Base-by-base conservation (phyloP, 2,797 vertebrate genomes). In the Dermochelys coriacea region DNA sequence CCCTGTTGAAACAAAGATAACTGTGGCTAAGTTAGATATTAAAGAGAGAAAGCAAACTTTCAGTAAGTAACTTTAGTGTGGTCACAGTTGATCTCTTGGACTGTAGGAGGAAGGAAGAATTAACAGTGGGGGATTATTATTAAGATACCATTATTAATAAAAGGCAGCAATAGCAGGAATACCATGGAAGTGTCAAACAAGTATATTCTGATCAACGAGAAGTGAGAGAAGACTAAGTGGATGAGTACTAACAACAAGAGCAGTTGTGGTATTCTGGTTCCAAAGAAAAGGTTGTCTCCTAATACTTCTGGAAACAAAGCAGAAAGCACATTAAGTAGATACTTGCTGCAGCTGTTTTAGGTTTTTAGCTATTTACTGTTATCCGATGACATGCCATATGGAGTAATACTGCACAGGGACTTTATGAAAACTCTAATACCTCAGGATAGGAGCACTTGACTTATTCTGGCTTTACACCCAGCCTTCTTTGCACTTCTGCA, bases 161-260 rank as follows among this genome's bases (percentile, higher is more conserved):
- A 95, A 95, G 64, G 64, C 54, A 61, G 55, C 74, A 93, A 94
- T 90, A 82, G 25, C 68, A 94, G 87, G 59, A 93, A 91, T 89
- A 77, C 3, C 27, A 54, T 80, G 61, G 82, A 88, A 86, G 54
- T 64, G 61, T 64, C 31, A 90, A 64, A 23, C 23, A 45, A 75
- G 41, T 27, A 75, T 75, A 75, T 47, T 47, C 41, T 4, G 6
- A 41, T 47, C 9, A 79, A 3, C 74, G 89, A 91, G 51, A 86
- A 74, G 41, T 6, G 92, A 68, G 29, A 31, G 8, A 61, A 80
- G 7, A 37, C 47, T 86, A 89, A 78, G 23, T 37, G 79, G 51
- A 93, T 91, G n/a, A 25, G 29, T 75, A 6, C 7, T 80, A 78
- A 49, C 80, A 85, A 2, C 5, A 8, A 80, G 85, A 57, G 6